Percentiles rank a stretch among this genome's conserved stretches.
phyloP scores from a whole-genome alignment of 2,888 invertebrate species.

The Hybos culiciformis region DNA sequence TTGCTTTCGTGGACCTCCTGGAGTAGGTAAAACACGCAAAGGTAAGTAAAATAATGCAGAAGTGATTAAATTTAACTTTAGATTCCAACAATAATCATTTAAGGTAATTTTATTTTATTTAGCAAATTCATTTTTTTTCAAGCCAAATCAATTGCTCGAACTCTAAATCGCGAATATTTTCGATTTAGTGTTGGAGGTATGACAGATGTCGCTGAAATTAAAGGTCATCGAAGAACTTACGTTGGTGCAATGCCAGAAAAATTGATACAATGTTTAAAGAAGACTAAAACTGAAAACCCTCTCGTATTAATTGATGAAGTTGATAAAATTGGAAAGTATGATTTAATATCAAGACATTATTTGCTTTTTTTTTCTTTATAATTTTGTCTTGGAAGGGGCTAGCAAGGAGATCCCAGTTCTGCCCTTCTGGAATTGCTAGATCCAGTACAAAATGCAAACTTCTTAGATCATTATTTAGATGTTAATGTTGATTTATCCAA shows the following conservation, averaged over 20 bases:
- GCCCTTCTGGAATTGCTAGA: slow-evolving; percentile 92
- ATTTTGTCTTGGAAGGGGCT: slow-evolving; percentile 65
- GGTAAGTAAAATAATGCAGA: slow-evolving; percentile 41
- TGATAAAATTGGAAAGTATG: slow-evolving; percentile 86
- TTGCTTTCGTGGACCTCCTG: slow-evolving; percentile 98
- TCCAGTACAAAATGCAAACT: slow-evolving; percentile 97
- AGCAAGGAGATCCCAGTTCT: slow-evolving; percentile 94
- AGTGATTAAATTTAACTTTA: neutral
- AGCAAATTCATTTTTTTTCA: no score
- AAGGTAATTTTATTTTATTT: no score
- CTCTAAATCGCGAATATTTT: slow-evolving; percentile 92
- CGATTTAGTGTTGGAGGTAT: slow-evolving; percentile 98
- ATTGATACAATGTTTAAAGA: slow-evolving; percentile 96
- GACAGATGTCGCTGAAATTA: slow-evolving; percentile 99
- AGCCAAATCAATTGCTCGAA: slow-evolving; percentile 88
- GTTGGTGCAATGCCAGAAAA: slow-evolving; percentile 99
- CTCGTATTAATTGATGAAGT: slow-evolving; percentile 96
- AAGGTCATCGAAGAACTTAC: slow-evolving; percentile 95
- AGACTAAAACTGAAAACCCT: slow-evolving; percentile 95
- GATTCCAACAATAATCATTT: no score
- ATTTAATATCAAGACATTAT: slow-evolving; percentile 16
- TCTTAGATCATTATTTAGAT: slow-evolving; percentile 96
- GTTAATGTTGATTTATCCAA: slow-evolving; percentile 93
- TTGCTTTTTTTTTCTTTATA: slow-evolving; percentile 1
- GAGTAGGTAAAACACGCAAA: slow-evolving; percentile 95